These are phyloP conservation scores for Haemorhous mexicanus DNA, from an alignment of 2,113 vertebrate genomes.

Conservation along the genomic window DNA sequence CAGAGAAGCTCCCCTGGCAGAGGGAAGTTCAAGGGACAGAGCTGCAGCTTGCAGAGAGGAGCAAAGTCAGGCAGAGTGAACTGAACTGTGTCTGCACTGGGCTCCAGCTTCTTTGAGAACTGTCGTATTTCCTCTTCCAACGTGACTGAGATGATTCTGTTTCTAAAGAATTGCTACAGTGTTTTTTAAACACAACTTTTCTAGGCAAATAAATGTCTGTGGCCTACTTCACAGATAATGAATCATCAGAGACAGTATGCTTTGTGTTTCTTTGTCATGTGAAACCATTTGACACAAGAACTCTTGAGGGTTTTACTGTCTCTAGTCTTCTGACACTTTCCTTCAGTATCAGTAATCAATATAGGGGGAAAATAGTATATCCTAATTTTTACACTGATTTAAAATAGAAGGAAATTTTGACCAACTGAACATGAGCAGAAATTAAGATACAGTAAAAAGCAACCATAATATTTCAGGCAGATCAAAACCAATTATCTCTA, in stretches of 20 bases:
- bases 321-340: background rate
- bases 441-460: background rate
- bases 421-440: background rate
- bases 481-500: background rate
- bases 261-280: background rate
- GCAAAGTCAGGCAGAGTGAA: background rate
- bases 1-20: background rate
- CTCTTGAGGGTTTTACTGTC: background rate
- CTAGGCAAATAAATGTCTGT: background rate
- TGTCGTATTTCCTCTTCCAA: background rate
- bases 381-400: background rate
- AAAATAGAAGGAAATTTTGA: background rate
- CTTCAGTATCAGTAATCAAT: background rate
- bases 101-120: background rate
- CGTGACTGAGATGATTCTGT: background rate
- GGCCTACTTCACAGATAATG: background rate
- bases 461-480: background rate
- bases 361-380: background rate
- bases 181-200: background rate
- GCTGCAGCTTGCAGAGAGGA: background rate
- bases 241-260: rapidly evolving
- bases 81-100: background rate
- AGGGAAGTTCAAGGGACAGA: background rate
- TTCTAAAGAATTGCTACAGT: background rate
- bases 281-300: background rate